Evolutionary conservation across 2,888 invertebrate genomes (phyloP), one percentile per base, ranked within the genome.

Genomic region (Alitta virens): DNA sequence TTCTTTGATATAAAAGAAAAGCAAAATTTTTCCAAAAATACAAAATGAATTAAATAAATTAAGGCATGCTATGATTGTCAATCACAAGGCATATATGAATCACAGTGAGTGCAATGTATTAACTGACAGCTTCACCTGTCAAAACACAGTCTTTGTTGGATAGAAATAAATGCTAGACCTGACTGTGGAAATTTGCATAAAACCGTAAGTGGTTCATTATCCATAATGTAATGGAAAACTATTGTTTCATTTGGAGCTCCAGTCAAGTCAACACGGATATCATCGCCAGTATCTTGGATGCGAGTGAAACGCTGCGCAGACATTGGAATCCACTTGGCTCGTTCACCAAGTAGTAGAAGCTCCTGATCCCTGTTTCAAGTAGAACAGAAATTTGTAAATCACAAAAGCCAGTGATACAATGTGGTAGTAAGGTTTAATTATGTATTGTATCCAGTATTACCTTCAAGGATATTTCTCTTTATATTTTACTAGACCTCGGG

Each of bases 271-370:
- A 66, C 59, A 21, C 14, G 54, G 21, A 66, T 38, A 50, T 63
- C 61, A 21, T 23, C 25, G 2, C 50, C 50, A 7, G 26, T 27
- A 2, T 25, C 51, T 14, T 21, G 14, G 46, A 66, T 61, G n/a
- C 56, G 40, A 7, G 38, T 55, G 5, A 74, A 64, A 25, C 75
- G 60, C 42, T 72, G 70, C 14, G 70, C 72, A n/a, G 75, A 76
- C 57, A 75, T 66, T 2, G 75, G 76, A 1, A 72, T 69, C 71
- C 71, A 71, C 54, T 75, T 74, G 21, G 58, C 43, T 21, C 51
- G 46, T 53, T 65, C 65, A 2, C 65, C 65, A 16, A 60, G 59
- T 12, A 64, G 40, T 12, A 58, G 27, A 21, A 64, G 18, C 2
- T 62, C 49, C 16, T 33, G 26, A 5, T 27, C 25, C 21, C 64